Conservation (phyloP, 2,797 vertebrate species). For the Salmo trutta region DNA sequence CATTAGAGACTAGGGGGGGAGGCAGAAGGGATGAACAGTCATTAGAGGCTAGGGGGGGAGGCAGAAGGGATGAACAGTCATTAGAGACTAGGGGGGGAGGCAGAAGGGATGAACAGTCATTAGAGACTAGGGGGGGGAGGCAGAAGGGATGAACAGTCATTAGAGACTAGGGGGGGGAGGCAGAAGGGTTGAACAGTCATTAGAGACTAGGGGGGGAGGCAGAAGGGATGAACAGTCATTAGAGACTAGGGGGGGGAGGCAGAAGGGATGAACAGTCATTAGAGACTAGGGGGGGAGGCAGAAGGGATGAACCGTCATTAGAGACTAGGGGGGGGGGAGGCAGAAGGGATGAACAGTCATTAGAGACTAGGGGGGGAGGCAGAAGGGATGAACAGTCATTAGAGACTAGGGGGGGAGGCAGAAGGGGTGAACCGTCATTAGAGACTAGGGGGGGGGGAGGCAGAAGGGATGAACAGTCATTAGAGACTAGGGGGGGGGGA, state of each 20-base stretch:
- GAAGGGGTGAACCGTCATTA: slow-evolving; percentile 77
- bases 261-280: slow-evolving; percentile 64
- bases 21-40: too few relatives aligned
- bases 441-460: slow-evolving; percentile 72
- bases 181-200: slow-evolving; percentile 53
- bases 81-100: slow-evolving; percentile 80
- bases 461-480: slow-evolving; percentile 47
- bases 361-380: slow-evolving; percentile 77
- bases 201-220: slow-evolving; percentile 77
- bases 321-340: slow-evolving; percentile 72
- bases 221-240: slow-evolving; percentile 64
- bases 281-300: slow-evolving; percentile 73
- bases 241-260: slow-evolving; percentile 74
- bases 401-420: slow-evolving; percentile 73
- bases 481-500: slow-evolving; percentile 80
- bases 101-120: slow-evolving; percentile 47
- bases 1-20: slow-evolving; percentile 81
- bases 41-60: slow-evolving; percentile 80
- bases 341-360: slow-evolving; percentile 47
- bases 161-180: slow-evolving; percentile 78
- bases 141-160: slow-evolving; percentile 47
- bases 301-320: slow-evolving; percentile 72
- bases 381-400: slow-evolving; percentile 64
- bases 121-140: slow-evolving; percentile 78
- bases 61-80: too few relatives aligned